Evolutionary conservation across 1,140 invertebrate genomes (phyloP).

Genomic region (Eulimnadia texana): DNA sequence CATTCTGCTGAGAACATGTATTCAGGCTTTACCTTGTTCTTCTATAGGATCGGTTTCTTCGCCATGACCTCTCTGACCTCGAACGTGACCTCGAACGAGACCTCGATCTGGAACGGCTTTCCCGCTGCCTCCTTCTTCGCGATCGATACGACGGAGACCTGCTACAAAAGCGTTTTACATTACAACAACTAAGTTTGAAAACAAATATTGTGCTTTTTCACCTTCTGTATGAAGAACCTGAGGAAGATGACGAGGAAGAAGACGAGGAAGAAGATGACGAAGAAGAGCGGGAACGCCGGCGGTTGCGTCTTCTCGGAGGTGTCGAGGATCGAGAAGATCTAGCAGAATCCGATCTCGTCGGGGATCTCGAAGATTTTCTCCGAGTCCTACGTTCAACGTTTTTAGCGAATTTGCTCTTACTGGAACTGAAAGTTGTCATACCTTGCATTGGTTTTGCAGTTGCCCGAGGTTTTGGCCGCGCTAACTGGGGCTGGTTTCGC

Average conservation of each 20-base stretch:
- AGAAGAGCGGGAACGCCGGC: background rate
- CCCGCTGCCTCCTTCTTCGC: background rate
- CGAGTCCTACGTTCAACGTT: background rate
- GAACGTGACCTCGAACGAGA: background rate
- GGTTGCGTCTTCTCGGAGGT: background rate
- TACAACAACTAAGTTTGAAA: background rate
- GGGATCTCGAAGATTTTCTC: conserved; percentile 3
- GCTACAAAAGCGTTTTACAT: background rate
- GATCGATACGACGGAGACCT: background rate
- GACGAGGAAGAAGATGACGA: conserved; percentile 5
- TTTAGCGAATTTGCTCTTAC: background rate
- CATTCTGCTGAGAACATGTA: no score
- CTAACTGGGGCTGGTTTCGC: background rate
- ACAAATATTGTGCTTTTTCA: background rate
- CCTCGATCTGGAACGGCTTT: background rate
- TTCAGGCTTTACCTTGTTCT: background rate
- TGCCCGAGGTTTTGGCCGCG: background rate
- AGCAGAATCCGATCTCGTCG: conserved; percentile 3
- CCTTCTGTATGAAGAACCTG: background rate
- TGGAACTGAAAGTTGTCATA: background rate
- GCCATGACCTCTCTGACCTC: background rate
- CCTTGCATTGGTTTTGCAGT: background rate
- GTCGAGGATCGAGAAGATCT: background rate
- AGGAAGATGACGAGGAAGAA: background rate
- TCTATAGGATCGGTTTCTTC: background rate